Evolutionary conservation across 30 jellyfish, hydroid and myxozoan genomes (phyloP).

Genomic region (Clytia hemisphaerica): DNA sequence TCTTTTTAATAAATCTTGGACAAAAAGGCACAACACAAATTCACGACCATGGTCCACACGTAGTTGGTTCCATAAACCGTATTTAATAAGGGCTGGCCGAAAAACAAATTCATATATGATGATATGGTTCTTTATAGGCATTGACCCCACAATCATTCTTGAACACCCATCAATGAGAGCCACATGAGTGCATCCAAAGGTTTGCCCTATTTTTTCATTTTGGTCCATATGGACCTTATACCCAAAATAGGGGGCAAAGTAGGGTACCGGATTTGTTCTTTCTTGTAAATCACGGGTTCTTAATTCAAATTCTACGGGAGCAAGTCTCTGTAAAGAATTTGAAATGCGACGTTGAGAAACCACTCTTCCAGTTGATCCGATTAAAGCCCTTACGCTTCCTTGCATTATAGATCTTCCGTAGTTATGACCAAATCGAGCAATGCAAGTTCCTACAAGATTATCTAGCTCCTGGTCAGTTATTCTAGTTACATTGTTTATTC

Average conservation of each 20-base stretch:
- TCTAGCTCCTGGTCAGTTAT: background rate
- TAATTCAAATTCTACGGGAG: constrained; percentile 1
- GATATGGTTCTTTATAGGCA: background rate
- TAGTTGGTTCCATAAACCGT: constrained; percentile 9
- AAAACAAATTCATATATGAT: background rate
- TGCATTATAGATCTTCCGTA: constrained; percentile 14
- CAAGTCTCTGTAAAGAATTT: background rate
- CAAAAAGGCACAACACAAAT: background rate
- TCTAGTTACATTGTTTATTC: background rate
- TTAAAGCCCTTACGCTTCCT: background rate
- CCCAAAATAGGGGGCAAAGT: no score
- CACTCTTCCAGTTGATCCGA: background rate
- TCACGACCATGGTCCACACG: constrained; percentile 1
- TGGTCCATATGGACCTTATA: constrained; percentile 9
- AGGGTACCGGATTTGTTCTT: constrained; percentile 3
- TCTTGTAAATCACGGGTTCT: constrained; percentile 5
- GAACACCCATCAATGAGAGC: constrained; percentile 7
- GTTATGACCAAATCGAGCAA: background rate
- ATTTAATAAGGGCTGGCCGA: background rate
- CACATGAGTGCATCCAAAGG: constrained; percentile 2
- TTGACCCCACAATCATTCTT: constrained; percentile 7
- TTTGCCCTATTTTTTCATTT: background rate
- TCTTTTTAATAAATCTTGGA: background rate
- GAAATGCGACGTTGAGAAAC: constrained; percentile 5
- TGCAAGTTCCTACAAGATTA: background rate